Evolutionary conservation across 2,113 vertebrate genomes (phyloP).

Genomic region (Condylura cristata): DNA sequence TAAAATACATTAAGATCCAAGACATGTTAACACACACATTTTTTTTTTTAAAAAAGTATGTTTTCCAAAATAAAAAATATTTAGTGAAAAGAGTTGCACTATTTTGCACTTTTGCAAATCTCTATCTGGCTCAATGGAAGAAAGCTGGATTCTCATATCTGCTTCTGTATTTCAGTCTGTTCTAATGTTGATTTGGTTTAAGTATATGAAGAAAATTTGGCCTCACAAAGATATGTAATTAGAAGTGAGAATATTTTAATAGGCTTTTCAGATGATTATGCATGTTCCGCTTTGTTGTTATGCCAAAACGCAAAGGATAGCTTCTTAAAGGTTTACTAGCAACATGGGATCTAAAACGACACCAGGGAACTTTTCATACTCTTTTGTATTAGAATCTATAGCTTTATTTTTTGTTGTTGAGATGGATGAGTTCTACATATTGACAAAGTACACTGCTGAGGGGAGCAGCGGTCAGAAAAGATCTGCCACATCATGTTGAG

Average conservation of each 20-base stretch:
- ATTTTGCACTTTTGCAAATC: not conserved
- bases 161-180: not conserved
- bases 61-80: conserved; percentile 18
- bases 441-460: too few relatives aligned
- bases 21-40: not conserved
- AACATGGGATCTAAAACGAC: not conserved
- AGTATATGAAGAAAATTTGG: conserved; percentile 23
- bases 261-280: not conserved
- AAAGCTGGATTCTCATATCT: not conserved
- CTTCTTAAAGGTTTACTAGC: not conserved
- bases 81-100: not conserved
- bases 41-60: not conserved
- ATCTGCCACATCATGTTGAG: too few relatives aligned
- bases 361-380: not conserved
- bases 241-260: not conserved
- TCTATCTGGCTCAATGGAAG: not conserved
- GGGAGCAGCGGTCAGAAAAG: too few relatives aligned
- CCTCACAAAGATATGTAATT: not conserved
- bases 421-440: too few relatives aligned
- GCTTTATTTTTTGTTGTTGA: too few relatives aligned
- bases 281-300: not conserved
- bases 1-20: not conserved
- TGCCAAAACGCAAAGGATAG: not conserved
- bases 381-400: not conserved
- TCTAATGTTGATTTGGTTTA: conserved; percentile 5